Conservation (phyloP, 2,888 invertebrate genomes). For the Dicyrtoma fusca region DNA sequence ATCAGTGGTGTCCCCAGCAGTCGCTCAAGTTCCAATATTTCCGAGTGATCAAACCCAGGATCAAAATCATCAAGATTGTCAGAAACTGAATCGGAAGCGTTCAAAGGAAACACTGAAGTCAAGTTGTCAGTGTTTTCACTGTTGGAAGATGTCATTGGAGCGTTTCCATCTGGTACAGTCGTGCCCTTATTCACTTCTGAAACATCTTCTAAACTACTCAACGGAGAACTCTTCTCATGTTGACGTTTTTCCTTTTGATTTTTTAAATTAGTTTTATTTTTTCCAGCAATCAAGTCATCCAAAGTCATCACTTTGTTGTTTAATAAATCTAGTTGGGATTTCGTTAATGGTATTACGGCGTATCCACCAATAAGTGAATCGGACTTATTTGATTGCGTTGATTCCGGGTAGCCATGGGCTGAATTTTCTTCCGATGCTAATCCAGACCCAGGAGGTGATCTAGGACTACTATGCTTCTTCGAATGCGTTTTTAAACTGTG, state of each 20-base stretch:
- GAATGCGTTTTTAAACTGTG: conserved; percentile 80
- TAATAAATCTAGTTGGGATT: conserved; percentile 48
- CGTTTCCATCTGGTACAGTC: neutral
- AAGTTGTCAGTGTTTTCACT: conserved; percentile 6
- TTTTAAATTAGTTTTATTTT: neutral
- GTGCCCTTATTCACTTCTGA: neutral
- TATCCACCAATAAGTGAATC: conserved; percentile 45
- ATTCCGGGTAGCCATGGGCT: neutral
- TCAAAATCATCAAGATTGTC: conserved; percentile 24
- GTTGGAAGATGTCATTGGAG: neutral
- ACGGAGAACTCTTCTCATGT: neutral
- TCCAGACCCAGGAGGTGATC: neutral
- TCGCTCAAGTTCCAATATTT: conserved; percentile 52
- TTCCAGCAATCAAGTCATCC: conserved; percentile 45
- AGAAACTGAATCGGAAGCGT: neutral
- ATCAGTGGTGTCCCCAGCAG: conserved; percentile 47
- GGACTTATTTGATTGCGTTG: neutral
- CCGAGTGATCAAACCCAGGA: conserved; percentile 45
- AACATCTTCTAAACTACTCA: neutral
- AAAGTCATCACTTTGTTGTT: conserved; percentile 52
- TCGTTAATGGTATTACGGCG: conserved; percentile 51
- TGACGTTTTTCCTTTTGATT: neutral
- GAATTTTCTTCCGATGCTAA: neutral
- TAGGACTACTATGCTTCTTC: conserved; percentile 67
- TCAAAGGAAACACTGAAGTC: neutral